Evolutionary conservation across 2,797 vertebrate genomes (phyloP), one percentile per base, ranked within the genome.

Genomic region (Periophthalmus magnuspinnatus): DNA sequence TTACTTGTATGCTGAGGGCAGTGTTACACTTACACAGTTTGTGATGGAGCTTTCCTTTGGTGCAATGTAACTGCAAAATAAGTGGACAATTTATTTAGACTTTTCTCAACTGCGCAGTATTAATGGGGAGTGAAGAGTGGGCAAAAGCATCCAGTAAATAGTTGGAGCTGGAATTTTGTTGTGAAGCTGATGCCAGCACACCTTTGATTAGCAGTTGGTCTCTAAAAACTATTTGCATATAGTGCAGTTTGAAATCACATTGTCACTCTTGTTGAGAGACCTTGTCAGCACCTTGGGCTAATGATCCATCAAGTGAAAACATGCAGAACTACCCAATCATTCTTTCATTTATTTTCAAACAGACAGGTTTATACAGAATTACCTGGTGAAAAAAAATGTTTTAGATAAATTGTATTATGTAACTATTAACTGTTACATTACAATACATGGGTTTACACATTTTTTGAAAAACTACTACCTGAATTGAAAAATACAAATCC

Each of bases 361-460:
- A 64, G 60, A n/a, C 36, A 62, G 5, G 60, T 62, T 62, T 62
- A 45, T 22, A 45, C 36, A 41, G 36, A 45, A 62, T 14, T 24
- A 41, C n/a, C 16, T 28, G 24, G 5, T 8, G n/a, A n/a, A 60
- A 60, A 34, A 21, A 34, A 2, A 2, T 33, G 28, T 34, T 47
- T 41, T 45, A 28, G 5, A 63, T 8, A 17, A 24, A 24, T 19
- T 14, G 38, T 5, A 38, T 24, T 22, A 38, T n/a, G 14, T 62
- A n/a, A 61, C 34, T 61, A 21, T 38, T 21, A 5, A 59, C 5
- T 36, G 9, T 58, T 57, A 57, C 24, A 33, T 9, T 55, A 13
- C 13, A 58, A 41, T 10, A 21, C 21, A 10, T 6, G 58, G 9
- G 59, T 5, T 38, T 36, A 10, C 32, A 36, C 5, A 16, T 56